Evolutionary conservation across 2,797 vertebrate genomes (phyloP).

Genomic region (Triplophysa yarkandensis): DNA sequence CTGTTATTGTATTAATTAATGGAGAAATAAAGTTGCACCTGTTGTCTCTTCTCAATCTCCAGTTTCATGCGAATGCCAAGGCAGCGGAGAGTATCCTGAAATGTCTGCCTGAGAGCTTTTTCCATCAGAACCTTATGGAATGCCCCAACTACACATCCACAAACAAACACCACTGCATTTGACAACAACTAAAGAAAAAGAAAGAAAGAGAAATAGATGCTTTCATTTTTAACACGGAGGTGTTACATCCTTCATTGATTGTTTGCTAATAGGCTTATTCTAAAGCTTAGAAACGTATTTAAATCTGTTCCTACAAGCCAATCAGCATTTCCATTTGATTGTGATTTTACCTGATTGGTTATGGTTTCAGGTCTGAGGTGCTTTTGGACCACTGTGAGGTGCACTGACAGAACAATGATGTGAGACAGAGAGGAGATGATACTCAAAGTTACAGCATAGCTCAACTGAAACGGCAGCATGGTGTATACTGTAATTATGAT

Average conservation of each 20-base stretch:
- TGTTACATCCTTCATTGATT: slow-evolving; percentile 4
- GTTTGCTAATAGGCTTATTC: neutral
- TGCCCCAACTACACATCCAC: slow-evolving; percentile 87
- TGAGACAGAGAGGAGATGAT: slow-evolving; percentile 84
- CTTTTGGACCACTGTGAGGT: slow-evolving; percentile 46
- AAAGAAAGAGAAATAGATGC: neutral
- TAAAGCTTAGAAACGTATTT: neutral
- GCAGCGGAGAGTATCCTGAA: slow-evolving; percentile 88
- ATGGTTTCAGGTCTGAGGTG: slow-evolving; percentile 57
- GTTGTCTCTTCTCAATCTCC: slow-evolving; percentile 94
- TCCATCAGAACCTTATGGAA: slow-evolving; percentile 96
- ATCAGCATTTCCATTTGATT: neutral
- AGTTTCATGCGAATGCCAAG: slow-evolving; percentile 91
- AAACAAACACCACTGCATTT: slow-evolving; percentile 86
- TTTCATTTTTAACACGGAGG: neutral
- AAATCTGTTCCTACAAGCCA: neutral
- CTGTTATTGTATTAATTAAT: slow-evolving; percentile 18
- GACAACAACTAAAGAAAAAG: slow-evolving; percentile 80
- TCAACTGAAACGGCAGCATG: slow-evolving; percentile 89
- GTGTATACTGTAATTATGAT: slow-evolving; percentile 93
- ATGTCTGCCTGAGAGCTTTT: slow-evolving; percentile 88
- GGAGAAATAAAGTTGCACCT: slow-evolving; percentile 72
- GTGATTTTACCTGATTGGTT: slow-evolving; percentile 69
- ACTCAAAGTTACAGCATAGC: slow-evolving; percentile 81
- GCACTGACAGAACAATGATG: slow-evolving; percentile 77